Percentiles rank a stretch among this genome's conserved stretches.
phyloP scores from a whole-genome alignment of 2,797 vertebrate species.

The Calcarius lapponicus region DNA sequence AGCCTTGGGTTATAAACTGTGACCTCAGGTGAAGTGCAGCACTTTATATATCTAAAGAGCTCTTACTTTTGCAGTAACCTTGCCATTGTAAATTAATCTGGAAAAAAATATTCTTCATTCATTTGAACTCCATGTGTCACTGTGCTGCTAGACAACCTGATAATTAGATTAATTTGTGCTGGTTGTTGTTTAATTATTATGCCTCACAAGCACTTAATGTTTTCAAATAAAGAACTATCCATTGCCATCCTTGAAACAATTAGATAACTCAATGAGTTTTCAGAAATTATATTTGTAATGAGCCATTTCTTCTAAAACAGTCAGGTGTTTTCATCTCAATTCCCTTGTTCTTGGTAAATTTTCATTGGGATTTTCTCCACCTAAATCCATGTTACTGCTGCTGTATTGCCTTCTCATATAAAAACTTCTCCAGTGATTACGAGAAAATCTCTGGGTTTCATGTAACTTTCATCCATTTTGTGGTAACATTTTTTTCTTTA shows the following conservation, averaged over 20 bases:
- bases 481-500: background rate
- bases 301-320: background rate
- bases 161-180: background rate
- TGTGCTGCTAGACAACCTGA: background rate
- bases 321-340: background rate
- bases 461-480: background rate
- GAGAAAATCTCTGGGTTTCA: background rate
- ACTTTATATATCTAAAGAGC: background rate
- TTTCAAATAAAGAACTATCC: background rate
- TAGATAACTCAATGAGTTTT: background rate
- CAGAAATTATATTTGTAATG: background rate
- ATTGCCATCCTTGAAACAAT: background rate
- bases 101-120: background rate
- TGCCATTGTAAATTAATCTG: background rate
- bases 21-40: accelerated
- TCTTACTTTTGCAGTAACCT: background rate
- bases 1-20: background rate
- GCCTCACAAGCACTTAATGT: background rate
- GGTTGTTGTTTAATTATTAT: background rate
- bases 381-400: background rate
- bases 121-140: background rate
- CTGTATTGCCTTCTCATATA: background rate
- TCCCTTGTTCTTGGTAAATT: background rate
- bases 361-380: background rate
- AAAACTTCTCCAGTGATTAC: background rate